Evolutionary conservation across 1,140 invertebrate genomes (phyloP), one percentile per base, ranked within the genome.

Genomic region (Dreissena rostriformis): DNA sequence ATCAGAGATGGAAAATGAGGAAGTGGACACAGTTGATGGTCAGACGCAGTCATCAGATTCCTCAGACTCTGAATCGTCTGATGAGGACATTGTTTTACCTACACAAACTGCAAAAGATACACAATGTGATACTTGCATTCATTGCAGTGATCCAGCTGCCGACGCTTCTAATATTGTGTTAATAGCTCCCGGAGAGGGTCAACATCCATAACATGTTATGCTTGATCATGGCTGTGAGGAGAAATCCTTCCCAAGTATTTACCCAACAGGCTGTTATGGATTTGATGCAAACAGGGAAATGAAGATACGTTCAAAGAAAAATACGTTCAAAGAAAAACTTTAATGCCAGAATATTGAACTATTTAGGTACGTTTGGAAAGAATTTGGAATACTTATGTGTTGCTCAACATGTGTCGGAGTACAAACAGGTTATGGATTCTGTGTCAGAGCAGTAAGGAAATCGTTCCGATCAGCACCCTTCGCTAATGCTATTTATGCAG

Each of bases 311-410:
- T 67, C 68, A 52, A 79, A 79, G 24, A n/a, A n/a, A n/a, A n/a
- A n/a, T 84, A 14, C 72, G 53, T 29, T 67, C 68, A 52, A 79
- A 79, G 24, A 84, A 63, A 73, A 78, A 84, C 29, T 84, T 84
- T 57, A 78, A 84, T 72, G 68, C 67, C 17, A 22, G 82, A 53
- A 61, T 84, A 5, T 73, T 78, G 12, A 78, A 84, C 61, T 68
- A 61, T 28, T 28, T 51, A 55, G 82, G 82, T 17, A 65, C 15
- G 22, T 78, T 79, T 79, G 24, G 24, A 63, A 52, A 29, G n/a
- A 22, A 67, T 63, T 7, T 63, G 2, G 61, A 63, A 26, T 63
- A 63, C 24, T 63, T 63, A 26, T 63, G 2, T 26, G 2, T n/a
- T 63, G 61, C 61, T 12, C 73, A 84, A 51, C 80, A 67, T 49